Evolutionary conservation across 2,113 vertebrate genomes (phyloP), one percentile per base, ranked within the genome.

Genomic region (Ivindomyrus marchei): DNA sequence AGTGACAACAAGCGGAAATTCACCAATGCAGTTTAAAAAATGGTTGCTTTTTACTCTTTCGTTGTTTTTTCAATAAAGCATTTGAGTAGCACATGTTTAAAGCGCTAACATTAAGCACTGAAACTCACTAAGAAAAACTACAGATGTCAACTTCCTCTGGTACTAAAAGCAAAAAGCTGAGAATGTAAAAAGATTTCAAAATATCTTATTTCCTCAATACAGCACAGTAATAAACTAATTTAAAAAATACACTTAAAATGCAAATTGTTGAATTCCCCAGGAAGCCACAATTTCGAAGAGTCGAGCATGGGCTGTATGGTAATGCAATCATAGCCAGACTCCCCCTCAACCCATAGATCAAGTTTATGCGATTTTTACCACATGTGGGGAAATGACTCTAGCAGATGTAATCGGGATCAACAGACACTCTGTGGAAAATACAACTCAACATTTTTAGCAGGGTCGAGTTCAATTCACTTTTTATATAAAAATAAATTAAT

Each of bases 321-420:
- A 88, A 90, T 90, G 62, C 53, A 49, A 90, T 90, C 89, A 88
- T 27, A 90, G 58, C 9, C 42, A 53, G 19, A 36, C 27, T 56
- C 80, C 31, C 66, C 36, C 27, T 74, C 21, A 49, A 53, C 85
- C 84, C 88, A 88, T 84, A 56, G 89, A 84, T 66, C 58, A 87
- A 77, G 88, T 90, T 89, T 47, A 89, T 89, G 66, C 70, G 36
- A 89, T 62, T 53, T 91, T 91, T 91, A 11, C 89, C 90, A 91
- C 88, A 90, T 89, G 88, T 91, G 52, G 91, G 88, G 89, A 92
- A 92, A 93, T 90, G 58, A 36, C 52, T 93, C 90, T 83, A 90
- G 52, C 93, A 93, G 92, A 93, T 93, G 92, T 89, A 31, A 24
- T 45, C 83, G 66, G 88, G 84, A 90, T 84, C 45, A 85, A 27